A percentile compares a stretch with the other conserved stretches of the same genome.
Evolutionary conservation across 64 coral and sea anemone genomes (phyloP).

Genomic region (Cladopsammia gracilis): DNA sequence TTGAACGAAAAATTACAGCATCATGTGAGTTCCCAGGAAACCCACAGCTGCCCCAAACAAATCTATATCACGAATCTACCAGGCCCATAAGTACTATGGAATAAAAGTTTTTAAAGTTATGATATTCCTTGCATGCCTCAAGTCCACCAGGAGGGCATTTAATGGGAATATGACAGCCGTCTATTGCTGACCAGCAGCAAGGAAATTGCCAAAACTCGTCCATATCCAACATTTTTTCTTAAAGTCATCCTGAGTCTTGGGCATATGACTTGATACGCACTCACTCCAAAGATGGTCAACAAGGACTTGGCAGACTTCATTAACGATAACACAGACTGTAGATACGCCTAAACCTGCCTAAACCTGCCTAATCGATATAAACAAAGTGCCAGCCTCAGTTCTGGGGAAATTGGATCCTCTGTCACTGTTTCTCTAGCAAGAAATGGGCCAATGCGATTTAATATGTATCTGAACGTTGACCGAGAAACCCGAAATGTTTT

Average conservation of each 20-base stretch:
- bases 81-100: slow-evolving; percentile 62
- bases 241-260: slow-evolving; percentile 38
- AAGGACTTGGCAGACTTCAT: slow-evolving; percentile 21
- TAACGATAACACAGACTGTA: slow-evolving; percentile 15
- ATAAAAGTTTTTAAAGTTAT: slow-evolving; percentile 71
- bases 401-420: slow-evolving; percentile 37
- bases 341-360: slow-evolving; percentile 4
- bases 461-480: neutral
- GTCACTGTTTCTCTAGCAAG: slow-evolving; percentile 23
- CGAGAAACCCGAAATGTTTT: slow-evolving; percentile 35
- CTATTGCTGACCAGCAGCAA: slow-evolving; percentile 56
- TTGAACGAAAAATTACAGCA: slow-evolving; percentile 55
- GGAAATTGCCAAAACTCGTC: slow-evolving; percentile 63
- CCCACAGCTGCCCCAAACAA: slow-evolving; percentile 54
- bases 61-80: slow-evolving; percentile 53
- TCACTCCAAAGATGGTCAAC: slow-evolving; percentile 33
- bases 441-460: slow-evolving; percentile 34
- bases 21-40: slow-evolving; percentile 68
- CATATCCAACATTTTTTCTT: slow-evolving; percentile 54
- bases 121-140: slow-evolving; percentile 37
- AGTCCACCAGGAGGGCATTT: slow-evolving; percentile 63
- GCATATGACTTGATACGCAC: slow-evolving; percentile 6
- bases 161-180: slow-evolving; percentile 67
- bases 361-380: neutral
- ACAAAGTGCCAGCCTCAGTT: slow-evolving; percentile 31